Evolutionary conservation across 2,888 invertebrate genomes (phyloP), one percentile per base, ranked within the genome.

Genomic region (Trichogramma dendrolimi): DNA sequence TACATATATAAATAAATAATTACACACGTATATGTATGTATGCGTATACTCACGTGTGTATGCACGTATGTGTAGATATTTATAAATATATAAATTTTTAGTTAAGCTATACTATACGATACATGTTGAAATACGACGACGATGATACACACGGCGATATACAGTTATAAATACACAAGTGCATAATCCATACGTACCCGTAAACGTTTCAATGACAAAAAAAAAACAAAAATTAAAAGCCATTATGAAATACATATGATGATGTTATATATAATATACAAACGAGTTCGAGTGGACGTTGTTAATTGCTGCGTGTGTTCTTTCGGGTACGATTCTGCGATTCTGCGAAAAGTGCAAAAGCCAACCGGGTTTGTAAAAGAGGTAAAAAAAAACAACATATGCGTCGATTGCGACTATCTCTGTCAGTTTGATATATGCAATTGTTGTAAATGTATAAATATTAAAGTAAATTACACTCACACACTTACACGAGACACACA

Each of bases 31-130:
- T 27, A 27, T 27, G 27, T 27, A 27, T 27, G 27, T 27, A 27
- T 27, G 27, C 27, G 27, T 27, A 27, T 27, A 27, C 27, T 27
- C 27, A 27, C 27, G 27, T 27, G 27, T 27, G 27, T 27, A 27
- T 27, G 27, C 27, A 27, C 27, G 27, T 65, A 69, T 67, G 66
- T 65, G 63, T 65, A 64, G 65, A 70, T 62, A 67, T 66, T 65
- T 62, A 68, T 61, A 38, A 5, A 46, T 6, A 55, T 27, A 44
- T 61, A 63, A 56, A 65, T 51, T 62, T 62, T 60, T 65, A 62
- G 48, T 46, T 48, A 60, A 49, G 42, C 39, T 61, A 61, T 61
- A 61, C 60, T 61, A 60, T 53, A 50, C 27, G 7, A 52, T 47
- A 39, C 4, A 52, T 11, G 43, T 27, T 55, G 49, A 47, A 47